Evolutionary conservation across 2,797 vertebrate species (phyloP), one percentile per base, ranked within the genome.

Genomic region (Choloepus didactylus): DNA sequence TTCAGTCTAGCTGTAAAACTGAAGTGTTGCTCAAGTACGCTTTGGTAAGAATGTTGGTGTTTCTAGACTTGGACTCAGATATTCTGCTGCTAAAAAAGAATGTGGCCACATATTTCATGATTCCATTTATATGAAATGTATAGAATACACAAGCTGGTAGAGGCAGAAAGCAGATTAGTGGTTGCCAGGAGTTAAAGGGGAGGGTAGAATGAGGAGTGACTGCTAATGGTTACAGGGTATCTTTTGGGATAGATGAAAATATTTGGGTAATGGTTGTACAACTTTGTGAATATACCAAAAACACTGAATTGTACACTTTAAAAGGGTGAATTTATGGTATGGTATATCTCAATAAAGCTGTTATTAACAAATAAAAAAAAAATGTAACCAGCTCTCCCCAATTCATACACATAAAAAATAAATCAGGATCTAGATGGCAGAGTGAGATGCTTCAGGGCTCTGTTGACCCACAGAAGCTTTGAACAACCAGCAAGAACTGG

Each of bases 21-120:
- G 23, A 94, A 91, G 62, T 87, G 92, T 49, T 88, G 54, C 38
- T 96, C 80, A 95, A 67, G 87, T 94, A 51, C 82, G 27, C 56
- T 70, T 77, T 66, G 60, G 49, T 87, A 85, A 93, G 56, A 93
- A 87, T 44, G 72, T 14, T 84, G 67, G 38, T 87, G 31, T 77
- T 89, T 92, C 62, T 66, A 87, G 25, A 90, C 60, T 79, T 80
- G n/a, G 79, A 81, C 67, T 91, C 81, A 80, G 69, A 90, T 88
- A 87, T 72, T 70, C 66, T 72, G 54, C 66, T 70, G 51, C 79
- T 91, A 85, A 93, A 90, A 85, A 92, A 66, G 15, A 91, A 92
- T 59, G 23, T 86, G 82, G 49, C 11, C 41, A 60, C 62, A n/a
- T 72, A 84, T 38, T 90, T 21, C 31, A 38, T 9, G 41, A 93